Evolutionary conservation across 2,113 vertebrate genomes (phyloP), one percentile per base, ranked within the genome.

Genomic region (Fregetta grallaria): DNA sequence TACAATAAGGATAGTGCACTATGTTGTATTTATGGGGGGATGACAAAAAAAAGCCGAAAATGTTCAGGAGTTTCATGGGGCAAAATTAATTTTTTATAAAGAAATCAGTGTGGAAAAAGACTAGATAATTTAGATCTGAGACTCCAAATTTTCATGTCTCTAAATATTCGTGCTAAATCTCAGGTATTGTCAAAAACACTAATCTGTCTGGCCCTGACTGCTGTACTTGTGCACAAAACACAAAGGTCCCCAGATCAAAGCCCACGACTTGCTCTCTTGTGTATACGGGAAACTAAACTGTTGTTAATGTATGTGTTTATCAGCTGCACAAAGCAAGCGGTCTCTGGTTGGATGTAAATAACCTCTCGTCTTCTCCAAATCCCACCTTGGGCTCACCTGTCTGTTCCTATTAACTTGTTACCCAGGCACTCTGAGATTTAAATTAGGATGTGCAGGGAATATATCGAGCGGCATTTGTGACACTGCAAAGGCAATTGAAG

Each of bases 381-480:
- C 73, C 38, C 15, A 27, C 30, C 1, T 0, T 27, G 36, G 87
- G 36, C 40, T 91, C 53, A 72, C 40, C 22, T 52, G 23, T 36
- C 18, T 67, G 3, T 47, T 80, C 80, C 86, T 67, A 27, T 30
- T 84, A 40, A 63, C 40, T 19, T 75, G 19, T 2, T 2, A 84
- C 10, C 32, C 5, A 23, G 21, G 18, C 27, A 40, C 16, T 81
- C 40, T 44, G 18, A 49, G 44, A 34, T 87, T 49, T 52, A 29
- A 66, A 47, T 67, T 15, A 67, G n/a, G 20, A 78, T 59, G 38
- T 2, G 1, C 29, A 67, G 61, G 44, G 50, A 77, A 26, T 67
- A 15, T n/a, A 42, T 32, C 0, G 0, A 83, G 53, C 1, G 1
- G 19, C 36, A 6, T 55, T 56, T 50, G 67, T 4, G 3, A 65